A percentile compares a stretch with the other conserved stretches of the same genome.
These are phyloP conservation scores for Capreolus pygargus DNA, from an alignment of 2,113 vertebrate genomes.

Conservation along the genomic window DNA sequence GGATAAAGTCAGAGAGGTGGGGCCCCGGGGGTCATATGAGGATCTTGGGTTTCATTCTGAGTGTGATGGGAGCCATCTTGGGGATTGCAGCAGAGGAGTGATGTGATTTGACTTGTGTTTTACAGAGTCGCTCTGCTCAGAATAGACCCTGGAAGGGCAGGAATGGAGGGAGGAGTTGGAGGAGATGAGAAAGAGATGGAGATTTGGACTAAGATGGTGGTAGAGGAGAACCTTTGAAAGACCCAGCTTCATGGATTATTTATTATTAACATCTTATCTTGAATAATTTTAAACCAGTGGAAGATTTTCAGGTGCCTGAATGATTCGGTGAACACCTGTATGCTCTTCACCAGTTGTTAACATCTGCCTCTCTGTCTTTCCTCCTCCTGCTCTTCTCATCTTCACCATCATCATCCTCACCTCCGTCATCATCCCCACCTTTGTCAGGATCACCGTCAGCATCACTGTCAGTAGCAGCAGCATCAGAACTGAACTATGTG, in stretches of 20 bases:
- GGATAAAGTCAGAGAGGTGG: no score
- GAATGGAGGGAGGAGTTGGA: background rate
- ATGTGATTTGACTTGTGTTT: background rate
- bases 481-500: background rate
- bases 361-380: background rate
- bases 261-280: background rate
- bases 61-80: background rate
- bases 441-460: accelerated
- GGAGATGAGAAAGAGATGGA: background rate
- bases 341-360: background rate
- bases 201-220: background rate
- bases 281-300: background rate
- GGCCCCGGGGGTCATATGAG: accelerated
- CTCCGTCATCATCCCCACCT: accelerated
- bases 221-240: background rate
- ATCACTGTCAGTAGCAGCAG: background rate
- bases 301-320: background rate
- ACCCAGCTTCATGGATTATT: background rate
- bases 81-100: background rate
- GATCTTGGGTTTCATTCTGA: background rate
- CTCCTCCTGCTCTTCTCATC: background rate
- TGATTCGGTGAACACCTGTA: background rate
- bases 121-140: background rate
- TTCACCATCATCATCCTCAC: background rate
- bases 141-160: background rate